Evolutionary conservation across 2,888 invertebrate genomes (phyloP).

Genomic region (Podabrus alpinus): DNA sequence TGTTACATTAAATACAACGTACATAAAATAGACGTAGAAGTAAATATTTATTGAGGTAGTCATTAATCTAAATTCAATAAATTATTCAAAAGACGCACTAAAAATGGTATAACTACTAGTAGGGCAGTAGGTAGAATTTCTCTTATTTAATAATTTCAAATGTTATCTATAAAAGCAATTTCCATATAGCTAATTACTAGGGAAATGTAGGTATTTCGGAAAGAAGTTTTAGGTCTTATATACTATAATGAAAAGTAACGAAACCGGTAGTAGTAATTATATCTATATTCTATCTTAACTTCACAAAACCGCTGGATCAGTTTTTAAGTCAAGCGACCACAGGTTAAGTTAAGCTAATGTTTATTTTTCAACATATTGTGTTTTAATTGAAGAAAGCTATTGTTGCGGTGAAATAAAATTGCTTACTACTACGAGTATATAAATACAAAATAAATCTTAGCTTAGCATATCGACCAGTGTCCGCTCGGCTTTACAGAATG

Average conservation of each 20-base stretch:
- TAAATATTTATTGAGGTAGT: background rate
- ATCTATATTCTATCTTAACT: no score
- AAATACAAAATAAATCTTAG: no score
- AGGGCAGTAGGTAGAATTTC: no score
- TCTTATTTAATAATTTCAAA: background rate
- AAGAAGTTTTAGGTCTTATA: background rate
- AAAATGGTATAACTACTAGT: background rate
- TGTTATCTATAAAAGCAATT: background rate
- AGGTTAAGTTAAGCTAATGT: no score
- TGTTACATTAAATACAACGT: background rate
- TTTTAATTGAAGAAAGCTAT: no score
- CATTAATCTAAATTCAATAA: background rate
- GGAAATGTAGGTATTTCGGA: background rate
- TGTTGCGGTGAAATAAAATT: no score
- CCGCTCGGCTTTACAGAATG: background rate
- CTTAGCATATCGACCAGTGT: background rate
- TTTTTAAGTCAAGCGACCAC: no score
- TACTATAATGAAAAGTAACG: background rate
- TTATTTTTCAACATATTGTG: no score
- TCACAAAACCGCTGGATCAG: no score
- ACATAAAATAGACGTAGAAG: background rate
- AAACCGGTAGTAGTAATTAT: no score
- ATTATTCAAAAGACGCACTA: background rate
- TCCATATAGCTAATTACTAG: background rate
- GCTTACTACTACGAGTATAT: no score